These are phyloP conservation scores for Drosophila yooni DNA, from an alignment of 2,888 invertebrate species.

Conservation along the genomic window DNA sequence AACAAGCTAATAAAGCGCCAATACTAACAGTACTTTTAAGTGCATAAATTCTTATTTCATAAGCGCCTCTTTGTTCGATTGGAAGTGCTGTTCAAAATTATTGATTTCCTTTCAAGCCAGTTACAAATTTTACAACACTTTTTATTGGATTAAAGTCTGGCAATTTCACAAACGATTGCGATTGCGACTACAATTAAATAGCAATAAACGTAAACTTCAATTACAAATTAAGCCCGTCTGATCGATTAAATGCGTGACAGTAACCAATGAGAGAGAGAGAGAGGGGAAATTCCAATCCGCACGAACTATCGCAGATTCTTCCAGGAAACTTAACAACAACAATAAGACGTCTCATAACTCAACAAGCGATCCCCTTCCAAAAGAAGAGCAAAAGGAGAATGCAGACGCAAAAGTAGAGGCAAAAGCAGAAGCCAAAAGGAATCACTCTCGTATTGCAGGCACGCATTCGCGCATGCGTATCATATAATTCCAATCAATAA, in stretches of 20 bases:
- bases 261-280: conserved; percentile 6
- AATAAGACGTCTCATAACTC: conserved; percentile 11
- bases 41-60: no score
- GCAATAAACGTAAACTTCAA: conserved; percentile 70
- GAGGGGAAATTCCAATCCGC: not conserved
- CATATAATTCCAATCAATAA: conserved; percentile 78
- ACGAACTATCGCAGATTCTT: conserved; percentile 30
- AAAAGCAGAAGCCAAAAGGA: conserved; percentile 10
- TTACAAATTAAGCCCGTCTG: conserved; percentile 57
- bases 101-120: conserved; percentile 21
- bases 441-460: conserved; percentile 54
- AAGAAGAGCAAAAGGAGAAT: conserved; percentile 8
- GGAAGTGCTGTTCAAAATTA: conserved; percentile 2
- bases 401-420: conserved; percentile 1
- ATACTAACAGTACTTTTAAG: not conserved
- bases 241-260: conserved; percentile 60
- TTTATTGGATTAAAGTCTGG: conserved; percentile 24
- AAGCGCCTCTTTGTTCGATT: not conserved
- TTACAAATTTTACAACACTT: conserved; percentile 22
- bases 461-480: conserved; percentile 80
- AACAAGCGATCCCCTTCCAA: conserved; percentile 1
- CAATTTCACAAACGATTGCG: conserved; percentile 33
- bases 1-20: not conserved
- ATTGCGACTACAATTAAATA: conserved; percentile 58
- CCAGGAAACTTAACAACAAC: conserved; percentile 32